A percentile compares a stretch with the other conserved stretches of the same genome.
These are phyloP conservation scores for Elegia similella DNA, from an alignment of 2,888 invertebrate genomes.

Conservation along the genomic window DNA sequence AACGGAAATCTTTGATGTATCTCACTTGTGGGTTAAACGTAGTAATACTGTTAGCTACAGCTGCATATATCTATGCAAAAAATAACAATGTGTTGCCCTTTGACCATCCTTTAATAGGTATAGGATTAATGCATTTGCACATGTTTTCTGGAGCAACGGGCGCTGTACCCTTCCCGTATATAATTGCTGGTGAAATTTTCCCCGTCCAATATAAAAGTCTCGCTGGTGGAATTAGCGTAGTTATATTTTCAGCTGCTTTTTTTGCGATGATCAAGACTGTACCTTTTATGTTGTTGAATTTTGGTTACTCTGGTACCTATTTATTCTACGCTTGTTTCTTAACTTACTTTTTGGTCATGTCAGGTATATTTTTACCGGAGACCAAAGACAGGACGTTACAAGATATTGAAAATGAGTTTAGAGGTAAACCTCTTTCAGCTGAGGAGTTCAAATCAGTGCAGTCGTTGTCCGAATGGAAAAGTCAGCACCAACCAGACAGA, in stretches of 20 bases:
- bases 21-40: not conserved
- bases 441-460: conserved; percentile 27
- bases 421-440: conserved; percentile 23
- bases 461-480: conserved; percentile 21
- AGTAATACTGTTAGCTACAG: conserved; percentile 12
- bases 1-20: conserved; percentile 26
- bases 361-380: conserved; percentile 30
- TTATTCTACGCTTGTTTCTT: not conserved
- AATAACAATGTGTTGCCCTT: conserved; percentile 21
- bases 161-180: conserved; percentile 80
- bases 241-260: conserved; percentile 26
- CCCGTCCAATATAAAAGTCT: conserved; percentile 72
- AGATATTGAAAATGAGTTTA: conserved; percentile 35
- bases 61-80: conserved; percentile 26
- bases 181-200: conserved; percentile 83
- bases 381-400: conserved; percentile 34
- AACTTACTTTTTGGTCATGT: conserved; percentile 24
- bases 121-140: conserved; percentile 34
- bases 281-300: not conserved
- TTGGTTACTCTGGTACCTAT: conserved; percentile 6
- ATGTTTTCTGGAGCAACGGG: conserved; percentile 70
- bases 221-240: conserved; percentile 44
- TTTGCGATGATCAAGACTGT: conserved; percentile 2
- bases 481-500: conserved; percentile 15
- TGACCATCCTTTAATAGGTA: conserved; percentile 24